A percentile compares a stretch with the other conserved stretches of the same genome.
These are phyloP conservation scores for Antigone vipio DNA, from an alignment of 2,113 vertebrate genomes.

Conservation along the genomic window DNA sequence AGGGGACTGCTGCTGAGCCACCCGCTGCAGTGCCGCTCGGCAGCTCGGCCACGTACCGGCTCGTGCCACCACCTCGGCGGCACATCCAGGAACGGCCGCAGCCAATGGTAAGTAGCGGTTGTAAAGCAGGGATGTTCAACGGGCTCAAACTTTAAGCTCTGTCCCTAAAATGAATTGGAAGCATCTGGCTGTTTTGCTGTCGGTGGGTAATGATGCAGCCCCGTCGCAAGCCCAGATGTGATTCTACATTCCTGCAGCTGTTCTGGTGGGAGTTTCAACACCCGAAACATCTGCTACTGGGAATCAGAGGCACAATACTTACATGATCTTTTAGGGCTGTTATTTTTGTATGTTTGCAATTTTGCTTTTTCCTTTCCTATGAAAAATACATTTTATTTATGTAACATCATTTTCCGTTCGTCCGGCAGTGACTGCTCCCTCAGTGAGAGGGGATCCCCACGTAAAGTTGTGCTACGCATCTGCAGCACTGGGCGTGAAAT, in stretches of 20 bases:
- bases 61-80: not conserved
- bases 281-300: constrained; percentile 79
- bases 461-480: fast-evolving
- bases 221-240: constrained; percentile 77
- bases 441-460: not conserved
- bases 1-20: not conserved
- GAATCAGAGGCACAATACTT: constrained; percentile 71
- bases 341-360: constrained; percentile 37
- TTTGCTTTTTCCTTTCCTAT: constrained; percentile 31
- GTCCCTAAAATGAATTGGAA: constrained; percentile 74
- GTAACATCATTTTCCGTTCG: not conserved
- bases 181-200: constrained; percentile 79
- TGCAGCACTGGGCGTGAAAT: not conserved
- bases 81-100: not conserved
- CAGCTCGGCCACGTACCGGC: fast-evolving
- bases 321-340: constrained; percentile 70
- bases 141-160: constrained; percentile 56
- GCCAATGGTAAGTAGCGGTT: not conserved
- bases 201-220: constrained; percentile 77
- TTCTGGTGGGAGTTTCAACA: constrained; percentile 80
- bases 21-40: fast-evolving
- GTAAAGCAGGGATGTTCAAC: constrained; percentile 24
- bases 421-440: constrained; percentile 4
- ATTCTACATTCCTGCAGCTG: constrained; percentile 82
- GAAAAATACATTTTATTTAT: constrained; percentile 61